Evolutionary conservation across 2,113 vertebrate genomes (phyloP).

Genomic region (Chamaetylas fuelleborni): DNA sequence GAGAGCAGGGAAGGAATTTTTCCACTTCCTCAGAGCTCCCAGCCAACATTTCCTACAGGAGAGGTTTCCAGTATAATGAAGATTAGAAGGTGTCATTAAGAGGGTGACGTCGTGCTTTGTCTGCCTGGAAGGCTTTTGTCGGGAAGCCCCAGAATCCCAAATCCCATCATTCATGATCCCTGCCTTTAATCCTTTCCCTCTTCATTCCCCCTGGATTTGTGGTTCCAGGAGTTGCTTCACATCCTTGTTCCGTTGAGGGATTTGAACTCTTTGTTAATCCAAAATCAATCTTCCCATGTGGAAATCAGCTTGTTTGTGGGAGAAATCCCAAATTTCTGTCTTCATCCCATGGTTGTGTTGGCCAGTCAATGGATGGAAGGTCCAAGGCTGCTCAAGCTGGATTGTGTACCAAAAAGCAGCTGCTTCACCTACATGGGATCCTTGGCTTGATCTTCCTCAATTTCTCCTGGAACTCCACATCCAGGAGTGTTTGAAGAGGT

Average conservation of each 20-base stretch:
- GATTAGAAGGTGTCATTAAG: not conserved
- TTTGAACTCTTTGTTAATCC: not conserved
- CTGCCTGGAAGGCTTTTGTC: not conserved
- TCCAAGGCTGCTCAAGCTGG: not conserved
- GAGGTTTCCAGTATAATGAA: not conserved
- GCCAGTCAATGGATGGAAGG: not conserved
- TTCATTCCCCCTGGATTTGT: not conserved
- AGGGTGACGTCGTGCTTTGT: not conserved
- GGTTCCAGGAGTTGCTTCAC: not conserved
- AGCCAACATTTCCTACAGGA: accelerated
- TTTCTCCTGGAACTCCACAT: not conserved
- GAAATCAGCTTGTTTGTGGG: not conserved
- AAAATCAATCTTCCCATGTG: accelerated
- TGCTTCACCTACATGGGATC: not conserved
- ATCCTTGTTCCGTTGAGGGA: accelerated
- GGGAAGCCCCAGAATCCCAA: not conserved
- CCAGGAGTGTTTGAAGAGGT: not conserved
- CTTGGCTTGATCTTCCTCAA: accelerated
- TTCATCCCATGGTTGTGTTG: accelerated
- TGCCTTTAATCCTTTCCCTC: not conserved
- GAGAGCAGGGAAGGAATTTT: not conserved
- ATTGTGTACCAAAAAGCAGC: not conserved
- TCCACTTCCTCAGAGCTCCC: accelerated
- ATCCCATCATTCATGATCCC: not conserved
- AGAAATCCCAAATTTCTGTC: not conserved